Evolutionary conservation across 2,113 vertebrate genomes (phyloP).

Genomic region (Cygnus buccinator): DNA sequence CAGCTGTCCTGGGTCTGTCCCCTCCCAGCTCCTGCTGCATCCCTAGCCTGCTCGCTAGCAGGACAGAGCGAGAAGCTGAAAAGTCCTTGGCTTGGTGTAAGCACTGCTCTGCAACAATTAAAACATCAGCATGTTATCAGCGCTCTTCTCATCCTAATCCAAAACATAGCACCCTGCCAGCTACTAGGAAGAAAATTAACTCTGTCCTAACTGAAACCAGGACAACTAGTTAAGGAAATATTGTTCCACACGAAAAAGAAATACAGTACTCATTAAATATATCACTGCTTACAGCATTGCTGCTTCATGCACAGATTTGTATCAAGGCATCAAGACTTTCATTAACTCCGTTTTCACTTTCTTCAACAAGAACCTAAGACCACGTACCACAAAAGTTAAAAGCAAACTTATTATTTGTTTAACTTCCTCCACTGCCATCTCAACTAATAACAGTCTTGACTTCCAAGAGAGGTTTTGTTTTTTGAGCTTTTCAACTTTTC

Average conservation of each 20-base stretch:
- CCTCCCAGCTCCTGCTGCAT: too few relatives aligned
- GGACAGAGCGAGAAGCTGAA: too few relatives aligned
- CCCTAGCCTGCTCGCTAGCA: too few relatives aligned
- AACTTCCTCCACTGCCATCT: background rate
- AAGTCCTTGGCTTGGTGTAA: too few relatives aligned
- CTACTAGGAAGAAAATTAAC: too few relatives aligned
- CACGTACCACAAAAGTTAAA: constrained; percentile 26
- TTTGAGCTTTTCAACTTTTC: constrained; percentile 25
- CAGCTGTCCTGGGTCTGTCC: too few relatives aligned
- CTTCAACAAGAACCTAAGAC: background rate
- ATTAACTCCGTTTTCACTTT: background rate
- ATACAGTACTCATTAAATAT: background rate
- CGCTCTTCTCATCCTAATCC: too few relatives aligned
- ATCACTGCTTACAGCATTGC: background rate
- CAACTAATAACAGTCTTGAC: constrained; percentile 14
- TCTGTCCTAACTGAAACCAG: too few relatives aligned
- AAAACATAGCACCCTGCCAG: too few relatives aligned
- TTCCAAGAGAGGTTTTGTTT: background rate
- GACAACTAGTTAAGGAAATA: background rate
- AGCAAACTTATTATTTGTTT: constrained; percentile 43
- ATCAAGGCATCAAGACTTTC: background rate
- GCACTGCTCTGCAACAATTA: too few relatives aligned
- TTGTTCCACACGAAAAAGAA: background rate
- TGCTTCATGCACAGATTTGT: background rate
- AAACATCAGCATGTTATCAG: too few relatives aligned